Percentiles rank a stretch among this genome's conserved stretches.
Evolutionary conservation across 2,888 invertebrate species (phyloP).

Genomic region (Aelia acuminata): DNA sequence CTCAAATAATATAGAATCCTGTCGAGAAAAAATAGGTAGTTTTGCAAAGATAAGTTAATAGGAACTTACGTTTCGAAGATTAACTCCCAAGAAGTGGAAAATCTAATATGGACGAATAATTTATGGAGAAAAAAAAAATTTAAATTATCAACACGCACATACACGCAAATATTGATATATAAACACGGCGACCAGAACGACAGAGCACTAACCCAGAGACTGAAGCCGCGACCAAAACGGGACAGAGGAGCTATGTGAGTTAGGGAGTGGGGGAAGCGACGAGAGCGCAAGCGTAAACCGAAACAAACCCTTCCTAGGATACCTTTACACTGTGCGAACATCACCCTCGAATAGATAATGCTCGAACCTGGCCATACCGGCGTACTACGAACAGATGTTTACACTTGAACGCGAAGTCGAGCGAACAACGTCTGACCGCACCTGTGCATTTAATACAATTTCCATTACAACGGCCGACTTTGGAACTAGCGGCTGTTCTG

Average conservation of each 20-base stretch:
- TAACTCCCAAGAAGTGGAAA: background rate
- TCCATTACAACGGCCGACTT: no score
- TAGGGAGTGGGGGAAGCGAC: background rate
- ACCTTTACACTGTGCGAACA: background rate
- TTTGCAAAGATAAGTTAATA: background rate
- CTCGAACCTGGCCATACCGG: no score
- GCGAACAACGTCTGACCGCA: no score
- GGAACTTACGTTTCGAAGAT: background rate
- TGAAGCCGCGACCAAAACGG: background rate
- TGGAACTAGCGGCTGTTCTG: no score
- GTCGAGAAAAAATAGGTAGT: background rate
- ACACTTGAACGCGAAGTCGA: no score
- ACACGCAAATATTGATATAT: background rate
- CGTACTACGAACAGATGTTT: no score
- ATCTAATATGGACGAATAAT: background rate
- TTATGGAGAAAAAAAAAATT: background rate
- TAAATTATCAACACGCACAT: background rate
- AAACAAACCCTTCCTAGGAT: background rate
- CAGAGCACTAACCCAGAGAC: background rate
- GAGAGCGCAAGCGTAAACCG: background rate
- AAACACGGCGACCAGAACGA: background rate
- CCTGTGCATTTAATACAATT: no score
- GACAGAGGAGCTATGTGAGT: background rate
- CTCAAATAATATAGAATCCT: no score
- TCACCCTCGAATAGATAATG: no score